phyloP scores from a whole-genome alignment of 2,113 vertebrate genomes.

The Rhinolophus sinicus region DNA sequence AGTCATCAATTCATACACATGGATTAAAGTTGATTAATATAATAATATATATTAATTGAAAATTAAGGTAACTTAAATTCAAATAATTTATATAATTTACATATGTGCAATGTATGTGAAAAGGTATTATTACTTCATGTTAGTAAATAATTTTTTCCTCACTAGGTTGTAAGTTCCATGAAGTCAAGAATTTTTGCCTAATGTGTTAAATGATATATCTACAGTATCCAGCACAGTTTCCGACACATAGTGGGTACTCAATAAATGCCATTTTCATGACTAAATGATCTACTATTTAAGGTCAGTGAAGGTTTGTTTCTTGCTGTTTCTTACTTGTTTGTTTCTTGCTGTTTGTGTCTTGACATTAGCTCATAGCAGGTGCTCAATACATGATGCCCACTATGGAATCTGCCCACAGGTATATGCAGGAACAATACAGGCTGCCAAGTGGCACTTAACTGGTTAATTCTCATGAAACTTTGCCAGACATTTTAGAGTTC shows the following conservation, averaged over 20 bases:
- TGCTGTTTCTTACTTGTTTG: not conserved
- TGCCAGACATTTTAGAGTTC: not conserved
- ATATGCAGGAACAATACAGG: accelerated
- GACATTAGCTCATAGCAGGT: not conserved
- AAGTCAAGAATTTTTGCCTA: not conserved
- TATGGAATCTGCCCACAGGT: accelerated
- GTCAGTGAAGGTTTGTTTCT: not conserved
- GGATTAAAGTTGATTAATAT: not conserved
- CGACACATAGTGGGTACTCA: not conserved
- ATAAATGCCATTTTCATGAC: not conserved
- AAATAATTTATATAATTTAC: not conserved
- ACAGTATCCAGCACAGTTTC: not conserved
- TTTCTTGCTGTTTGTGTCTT: not conserved
- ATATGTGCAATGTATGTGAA: not conserved
- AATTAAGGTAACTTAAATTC: not conserved
- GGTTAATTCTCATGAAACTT: not conserved
- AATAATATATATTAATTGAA: not conserved
- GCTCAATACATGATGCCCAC: not conserved
- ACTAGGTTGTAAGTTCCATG: not conserved
- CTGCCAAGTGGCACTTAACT: not conserved
- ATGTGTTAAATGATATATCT: not conserved
- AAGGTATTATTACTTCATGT: not conserved
- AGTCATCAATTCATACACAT: not conserved
- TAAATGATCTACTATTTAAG: not conserved
- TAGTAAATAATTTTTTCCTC: not conserved